phyloP scores from a whole-genome alignment of 2,888 invertebrate genomes.

The Ichneumon xanthorius region DNA sequence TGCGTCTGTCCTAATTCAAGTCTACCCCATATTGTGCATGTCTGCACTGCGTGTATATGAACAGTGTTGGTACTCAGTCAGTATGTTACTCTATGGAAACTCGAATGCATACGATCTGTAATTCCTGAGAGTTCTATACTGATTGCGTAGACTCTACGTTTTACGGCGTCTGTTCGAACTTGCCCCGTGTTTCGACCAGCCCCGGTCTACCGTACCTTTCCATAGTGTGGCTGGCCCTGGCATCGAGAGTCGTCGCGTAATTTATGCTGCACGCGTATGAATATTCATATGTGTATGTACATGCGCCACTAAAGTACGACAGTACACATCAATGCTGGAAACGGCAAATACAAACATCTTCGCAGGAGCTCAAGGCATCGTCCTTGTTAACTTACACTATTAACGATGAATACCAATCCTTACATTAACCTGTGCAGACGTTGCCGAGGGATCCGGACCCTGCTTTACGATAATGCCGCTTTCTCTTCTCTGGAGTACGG shows the following conservation, averaged over 20 bases:
- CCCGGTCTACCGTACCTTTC: neutral
- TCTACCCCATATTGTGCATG: no score
- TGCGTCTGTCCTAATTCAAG: neutral
- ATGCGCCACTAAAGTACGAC: neutral
- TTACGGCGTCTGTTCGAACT: neutral
- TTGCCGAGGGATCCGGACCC: neutral
- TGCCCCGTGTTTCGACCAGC: neutral
- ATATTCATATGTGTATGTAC: constrained; percentile 42
- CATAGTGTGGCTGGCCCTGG: neutral
- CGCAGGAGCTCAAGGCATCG: constrained; percentile 32
- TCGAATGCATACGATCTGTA: no score
- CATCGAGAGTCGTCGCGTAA: constrained; percentile 41
- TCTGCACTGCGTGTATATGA: no score
- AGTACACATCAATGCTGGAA: constrained; percentile 26
- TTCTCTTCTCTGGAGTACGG: neutral
- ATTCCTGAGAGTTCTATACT: no score
- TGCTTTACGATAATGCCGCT: constrained; percentile 4
- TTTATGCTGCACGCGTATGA: constrained; percentile 50
- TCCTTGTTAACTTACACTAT: constrained; percentile 31
- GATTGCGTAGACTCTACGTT: neutral
- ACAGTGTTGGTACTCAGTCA: no score
- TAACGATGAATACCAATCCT: neutral
- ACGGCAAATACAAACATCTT: constrained; percentile 40
- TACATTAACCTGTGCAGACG: neutral
- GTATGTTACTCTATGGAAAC: no score